Base-by-base conservation (phyloP, 2,888 invertebrate species). In the Mongoloraphidia duomilia region DNA sequence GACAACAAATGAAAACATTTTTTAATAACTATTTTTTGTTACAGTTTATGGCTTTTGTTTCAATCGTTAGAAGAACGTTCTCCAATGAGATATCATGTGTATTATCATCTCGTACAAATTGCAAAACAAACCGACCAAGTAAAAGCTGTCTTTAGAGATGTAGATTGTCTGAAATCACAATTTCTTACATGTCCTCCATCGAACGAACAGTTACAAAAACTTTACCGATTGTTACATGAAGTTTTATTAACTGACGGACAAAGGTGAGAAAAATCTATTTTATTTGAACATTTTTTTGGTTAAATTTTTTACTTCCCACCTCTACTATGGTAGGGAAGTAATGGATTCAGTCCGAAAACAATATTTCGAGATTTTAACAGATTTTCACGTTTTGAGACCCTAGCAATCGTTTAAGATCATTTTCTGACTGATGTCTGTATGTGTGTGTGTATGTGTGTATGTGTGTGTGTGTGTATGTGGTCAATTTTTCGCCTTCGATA, bases 131-230 rank as follows among this genome's bases (percentile, higher is more conserved):
- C 89, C 33, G 90, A 92, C 51, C 84, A 85, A 58, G 83, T 95
- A 1, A 76, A 79, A 52, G 82, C 87, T 53, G 88, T 94, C 2
- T 92, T 87, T 62, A 79, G 81, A 44, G 86, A 90, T 53, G 82
- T 93, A 1, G 86, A 88, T 41, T 84, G 86, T 60, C 72, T 94
- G 44, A 84, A 82, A 61, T 79, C 81, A 57, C 88, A 88, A 65
- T 87, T 89, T 65, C 75, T 80, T 1, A 76, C 77, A 48, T 85
- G 85, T 59, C 84, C 84, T 13, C 88, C 89, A 5, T 82, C 87
- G 1, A 85, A 83, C 61, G 90, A 91, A 66, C 89, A 91, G 67
- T 82, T 90, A 77, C 95, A 96, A 65, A 90, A 90, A 61, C 70
- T 95, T 2, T 84, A 93, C 59, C 79, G 95, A 57, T 71, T 90